Evolutionary conservation across 2,797 vertebrate species (phyloP), one percentile per base, ranked within the genome.

Genomic region (Chrosomus eos): DNA sequence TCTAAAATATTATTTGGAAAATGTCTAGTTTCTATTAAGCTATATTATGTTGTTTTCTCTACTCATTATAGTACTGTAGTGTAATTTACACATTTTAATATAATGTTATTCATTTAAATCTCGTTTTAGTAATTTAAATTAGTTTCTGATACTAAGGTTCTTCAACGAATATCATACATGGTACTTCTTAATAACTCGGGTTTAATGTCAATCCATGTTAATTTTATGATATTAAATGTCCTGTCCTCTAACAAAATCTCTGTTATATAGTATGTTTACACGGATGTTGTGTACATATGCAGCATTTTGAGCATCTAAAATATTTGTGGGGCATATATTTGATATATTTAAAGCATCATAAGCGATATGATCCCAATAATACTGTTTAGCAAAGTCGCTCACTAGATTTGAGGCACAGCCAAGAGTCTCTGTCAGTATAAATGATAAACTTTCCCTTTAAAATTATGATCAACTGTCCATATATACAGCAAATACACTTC

Each of bases 361-460:
- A 1, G 7, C 33, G 11, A 45, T 45, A 82, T 64, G 23, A 33
- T 73, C 4, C 8, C 0, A 3, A 64, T 48, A 75, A 55, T 23
- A 33, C 11, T 43, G 62, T 55, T 11, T 36, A 38, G 10, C 31
- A 75, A 21, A 36, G 21, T 11, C 51, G 13, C 45, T 55, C 45
- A 40, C 28, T 19, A 55, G 48, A 38, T 53, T 7, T 55, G 33
- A 68, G 45, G n/a, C 53, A 28, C 71, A 82, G 28, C n/a, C 53
- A 48, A 7, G 8, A 45, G 7, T 26, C 43, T 76, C 72, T 43
- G 1, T 68, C 62, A 16, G 19, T 31, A 14, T 51, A 83, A 67
- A 83, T 58, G 48, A 77, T 8, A 77, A 83, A 77, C 62, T 68
- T 70, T 74, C 21, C 16, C 48, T 74, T 26, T 82, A 64, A 51